These are phyloP conservation scores for Oligia fasciuncula DNA, from an alignment of 2,888 invertebrate genomes.

Conservation along the genomic window DNA sequence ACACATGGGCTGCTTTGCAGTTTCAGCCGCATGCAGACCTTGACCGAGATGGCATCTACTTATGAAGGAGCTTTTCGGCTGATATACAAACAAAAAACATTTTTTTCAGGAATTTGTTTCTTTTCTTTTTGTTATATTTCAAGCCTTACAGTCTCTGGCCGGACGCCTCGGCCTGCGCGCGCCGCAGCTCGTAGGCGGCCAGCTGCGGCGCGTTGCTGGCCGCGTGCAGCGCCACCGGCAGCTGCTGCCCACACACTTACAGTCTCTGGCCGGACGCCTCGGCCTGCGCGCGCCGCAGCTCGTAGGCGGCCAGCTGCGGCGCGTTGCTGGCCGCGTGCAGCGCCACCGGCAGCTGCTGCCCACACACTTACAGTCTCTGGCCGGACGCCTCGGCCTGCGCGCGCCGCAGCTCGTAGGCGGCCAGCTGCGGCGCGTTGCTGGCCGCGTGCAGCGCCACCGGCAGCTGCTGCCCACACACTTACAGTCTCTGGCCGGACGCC, in stretches of 20 bases:
- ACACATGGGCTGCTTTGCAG: too few species aligned
- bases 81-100: too few species aligned
- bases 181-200: conserved; percentile 92
- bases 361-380: too few species aligned
- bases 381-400: too few species aligned
- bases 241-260: conserved; percentile 90
- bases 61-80: neutral
- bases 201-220: conserved; percentile 94
- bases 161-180: conserved; percentile 91
- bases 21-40: neutral
- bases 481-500: too few species aligned
- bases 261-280: too few species aligned
- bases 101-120: too few species aligned
- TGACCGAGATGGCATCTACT: neutral
- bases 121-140: neutral
- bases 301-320: conserved; percentile 83
- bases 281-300: too few species aligned
- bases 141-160: conserved; percentile 82
- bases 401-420: too few species aligned
- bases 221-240: conserved; percentile 95
- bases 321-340: conserved; percentile 91
- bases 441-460: too few species aligned
- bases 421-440: too few species aligned
- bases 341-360: conserved; percentile 76
- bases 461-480: too few species aligned